A percentile compares a stretch with the other conserved stretches of the same genome.
These are phyloP conservation scores for Onchidella celtica DNA, from an alignment of 2,888 invertebrate species.

Conservation along the genomic window DNA sequence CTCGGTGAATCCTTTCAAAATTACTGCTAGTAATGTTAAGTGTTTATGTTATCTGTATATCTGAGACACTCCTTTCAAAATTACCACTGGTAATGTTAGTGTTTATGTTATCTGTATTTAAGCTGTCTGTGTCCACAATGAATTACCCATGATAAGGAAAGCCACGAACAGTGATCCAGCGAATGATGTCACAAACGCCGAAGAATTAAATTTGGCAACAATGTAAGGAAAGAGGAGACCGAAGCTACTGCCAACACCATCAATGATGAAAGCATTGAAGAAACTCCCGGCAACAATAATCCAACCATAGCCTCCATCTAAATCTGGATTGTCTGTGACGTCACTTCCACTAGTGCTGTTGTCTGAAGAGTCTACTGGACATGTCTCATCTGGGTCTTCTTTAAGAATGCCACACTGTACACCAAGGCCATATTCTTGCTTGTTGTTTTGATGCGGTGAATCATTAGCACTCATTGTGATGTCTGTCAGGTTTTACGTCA, in stretches of 20 bases:
- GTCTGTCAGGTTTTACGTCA: too few species aligned
- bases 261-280: conserved; percentile 48
- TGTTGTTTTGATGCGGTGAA: neutral
- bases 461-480: too few species aligned
- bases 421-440: neutral
- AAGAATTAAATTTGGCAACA: conserved; percentile 23
- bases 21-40: too few species aligned
- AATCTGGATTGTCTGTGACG: neutral
- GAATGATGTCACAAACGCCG: conserved; percentile 44
- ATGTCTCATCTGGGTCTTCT: neutral
- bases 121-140: too few species aligned
- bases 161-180: conserved; percentile 43
- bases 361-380: neutral
- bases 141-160: conserved; percentile 46
- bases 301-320: conserved; percentile 51
- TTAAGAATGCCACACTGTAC: neutral
- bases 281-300: conserved; percentile 47
- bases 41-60: too few species aligned
- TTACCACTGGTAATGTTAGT: too few species aligned
- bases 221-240: conserved; percentile 48
- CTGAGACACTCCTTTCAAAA: too few species aligned
- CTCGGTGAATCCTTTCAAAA: too few species aligned
- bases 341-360: neutral
- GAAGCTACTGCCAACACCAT: conserved; percentile 47
- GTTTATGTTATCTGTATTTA: too few species aligned